Evolutionary conservation across 2,797 vertebrate species (phyloP).

Genomic region (Argyrosomus regius): DNA sequence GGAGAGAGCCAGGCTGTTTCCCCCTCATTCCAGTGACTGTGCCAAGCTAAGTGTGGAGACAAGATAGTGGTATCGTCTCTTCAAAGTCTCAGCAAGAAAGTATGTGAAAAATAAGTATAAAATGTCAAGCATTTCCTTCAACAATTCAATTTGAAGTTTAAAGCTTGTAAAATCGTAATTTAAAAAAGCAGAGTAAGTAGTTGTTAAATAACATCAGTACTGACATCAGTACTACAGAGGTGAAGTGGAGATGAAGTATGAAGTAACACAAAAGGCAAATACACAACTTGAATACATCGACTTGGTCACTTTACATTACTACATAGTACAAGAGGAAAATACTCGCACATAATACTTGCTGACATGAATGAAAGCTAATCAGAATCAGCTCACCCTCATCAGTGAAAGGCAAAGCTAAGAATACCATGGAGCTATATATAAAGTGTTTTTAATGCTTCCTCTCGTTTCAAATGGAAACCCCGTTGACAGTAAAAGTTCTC

Average conservation of each 20-base stretch:
- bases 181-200: background rate
- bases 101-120: background rate
- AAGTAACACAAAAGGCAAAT: background rate
- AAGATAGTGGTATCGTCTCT: background rate
- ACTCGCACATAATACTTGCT: background rate
- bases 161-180: background rate
- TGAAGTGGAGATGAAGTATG: background rate
- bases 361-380: constrained; percentile 10
- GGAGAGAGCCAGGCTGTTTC: background rate
- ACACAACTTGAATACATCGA: background rate
- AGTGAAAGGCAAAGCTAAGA: constrained; percentile 11
- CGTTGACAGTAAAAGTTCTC: constrained; percentile 14
- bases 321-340: background rate
- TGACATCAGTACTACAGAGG: background rate
- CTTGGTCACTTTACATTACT: background rate
- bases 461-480: constrained; percentile 47
- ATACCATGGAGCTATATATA: constrained; percentile 24
- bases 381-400: background rate
- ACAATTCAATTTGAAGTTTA: background rate
- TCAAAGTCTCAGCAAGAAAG: background rate
- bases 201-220: background rate
- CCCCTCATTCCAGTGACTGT: too few species aligned
- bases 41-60: background rate
- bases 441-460: constrained; percentile 17
- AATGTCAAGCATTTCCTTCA: background rate